Evolutionary conservation across 1,140 invertebrate genomes (phyloP).

Genomic region (Ericerus pela): DNA sequence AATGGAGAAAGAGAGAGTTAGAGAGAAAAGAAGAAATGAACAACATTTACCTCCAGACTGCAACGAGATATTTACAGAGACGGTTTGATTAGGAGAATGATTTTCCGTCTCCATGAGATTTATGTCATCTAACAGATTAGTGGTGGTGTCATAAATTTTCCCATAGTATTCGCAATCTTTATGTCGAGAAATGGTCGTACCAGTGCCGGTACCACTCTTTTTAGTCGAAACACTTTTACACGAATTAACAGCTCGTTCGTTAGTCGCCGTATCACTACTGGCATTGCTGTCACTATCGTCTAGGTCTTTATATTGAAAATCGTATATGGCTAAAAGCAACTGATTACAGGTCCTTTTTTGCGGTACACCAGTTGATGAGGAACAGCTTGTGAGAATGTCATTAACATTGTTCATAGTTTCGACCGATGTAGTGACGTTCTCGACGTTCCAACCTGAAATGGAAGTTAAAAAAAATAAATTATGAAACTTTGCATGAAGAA

Average conservation of each 20-base stretch:
- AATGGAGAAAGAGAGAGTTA: too few relatives aligned
- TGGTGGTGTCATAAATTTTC: conserved; percentile 1
- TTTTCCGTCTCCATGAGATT: conserved; percentile 5
- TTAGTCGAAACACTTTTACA: background rate
- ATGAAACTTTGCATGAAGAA: too few relatives aligned
- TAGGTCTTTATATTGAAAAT: background rate
- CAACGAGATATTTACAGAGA: background rate
- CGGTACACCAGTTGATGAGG: background rate
- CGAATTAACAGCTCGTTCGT: background rate
- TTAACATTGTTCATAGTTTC: conserved; percentile 6
- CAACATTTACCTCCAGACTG: background rate
- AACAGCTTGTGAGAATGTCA: background rate
- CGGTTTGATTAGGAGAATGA: conserved; percentile 1
- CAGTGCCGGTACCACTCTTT: background rate
- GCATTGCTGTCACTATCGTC: background rate
- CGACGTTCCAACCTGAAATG: background rate
- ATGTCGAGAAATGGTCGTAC: background rate
- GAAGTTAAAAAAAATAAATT: too few relatives aligned
- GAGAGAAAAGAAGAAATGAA: too few relatives aligned
- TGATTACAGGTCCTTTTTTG: background rate
- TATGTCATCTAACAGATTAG: background rate
- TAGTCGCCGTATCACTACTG: background rate
- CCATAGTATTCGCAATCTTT: conserved; percentile 8
- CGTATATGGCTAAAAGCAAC: conserved; percentile 1
- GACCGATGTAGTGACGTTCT: background rate